These are phyloP conservation scores for Diacarnus erythraeanus DNA, from an alignment of 37 sponge, comb jelly and placozoan genomes.

Conservation along the genomic window DNA sequence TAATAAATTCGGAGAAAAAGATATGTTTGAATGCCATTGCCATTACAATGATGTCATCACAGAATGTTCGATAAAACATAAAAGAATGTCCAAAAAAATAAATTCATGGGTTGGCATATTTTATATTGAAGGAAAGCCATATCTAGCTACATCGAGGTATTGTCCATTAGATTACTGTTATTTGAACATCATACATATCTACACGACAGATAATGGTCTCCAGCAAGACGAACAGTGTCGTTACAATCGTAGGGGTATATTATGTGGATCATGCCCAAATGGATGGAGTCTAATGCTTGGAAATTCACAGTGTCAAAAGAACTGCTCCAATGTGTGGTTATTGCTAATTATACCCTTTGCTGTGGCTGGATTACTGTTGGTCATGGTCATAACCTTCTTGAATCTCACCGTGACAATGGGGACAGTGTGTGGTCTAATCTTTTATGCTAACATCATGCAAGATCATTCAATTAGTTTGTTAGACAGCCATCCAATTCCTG, in stretches of 20 bases:
- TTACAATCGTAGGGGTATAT: slow-evolving; percentile 31
- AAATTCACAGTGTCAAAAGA: slow-evolving; percentile 1
- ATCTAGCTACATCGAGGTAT: neutral
- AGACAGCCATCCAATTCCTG: neutral
- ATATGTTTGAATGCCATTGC: neutral
- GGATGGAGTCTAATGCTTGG: slow-evolving; percentile 33
- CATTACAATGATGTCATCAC: neutral
- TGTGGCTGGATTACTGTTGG: slow-evolving; percentile 26
- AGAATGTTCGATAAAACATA: neutral
- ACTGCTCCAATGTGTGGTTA: slow-evolving; percentile 12
- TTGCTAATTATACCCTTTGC: slow-evolving; percentile 12
- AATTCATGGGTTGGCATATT: neutral
- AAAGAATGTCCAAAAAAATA: neutral
- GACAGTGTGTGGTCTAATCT: slow-evolving; percentile 42
- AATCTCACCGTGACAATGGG: slow-evolving; percentile 52
- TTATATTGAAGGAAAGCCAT: neutral
- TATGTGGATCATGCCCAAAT: slow-evolving; percentile 41
- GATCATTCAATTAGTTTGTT: neutral
- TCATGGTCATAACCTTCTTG: slow-evolving; percentile 19
- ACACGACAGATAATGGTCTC: neutral
- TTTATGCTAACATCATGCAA: slow-evolving; percentile 40
- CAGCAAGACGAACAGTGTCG: slow-evolving; percentile 34
- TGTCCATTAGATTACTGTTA: slow-evolving; percentile 36
- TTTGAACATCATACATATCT: neutral
- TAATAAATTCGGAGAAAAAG: neutral